Conservation (phyloP, 2,113 vertebrate genomes). For the Anolis sagrei region DNA sequence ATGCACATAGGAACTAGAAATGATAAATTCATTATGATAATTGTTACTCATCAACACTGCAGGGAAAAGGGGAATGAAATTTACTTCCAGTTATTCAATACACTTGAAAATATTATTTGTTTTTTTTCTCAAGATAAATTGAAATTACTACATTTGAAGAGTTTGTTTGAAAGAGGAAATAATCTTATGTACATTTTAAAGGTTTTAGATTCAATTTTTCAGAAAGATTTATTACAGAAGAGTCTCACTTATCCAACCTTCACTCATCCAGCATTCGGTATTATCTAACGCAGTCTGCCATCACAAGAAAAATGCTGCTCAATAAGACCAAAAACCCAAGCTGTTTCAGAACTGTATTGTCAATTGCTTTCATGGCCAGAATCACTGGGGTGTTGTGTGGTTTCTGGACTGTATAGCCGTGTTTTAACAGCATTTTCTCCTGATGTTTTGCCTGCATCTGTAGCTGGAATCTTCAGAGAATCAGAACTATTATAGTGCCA, state of each 20-base stretch:
- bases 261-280: too few species aligned
- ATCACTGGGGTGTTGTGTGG: too few species aligned
- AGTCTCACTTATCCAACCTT: too few species aligned
- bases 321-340: background rate
- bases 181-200: background rate
- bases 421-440: too few species aligned
- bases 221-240: too few species aligned
- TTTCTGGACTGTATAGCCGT: too few species aligned
- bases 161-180: conserved; percentile 25
- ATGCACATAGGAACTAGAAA: background rate
- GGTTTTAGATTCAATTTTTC: background rate
- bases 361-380: too few species aligned
- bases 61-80: background rate
- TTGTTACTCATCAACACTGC: conserved; percentile 9
- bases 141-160: conserved; percentile 9
- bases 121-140: conserved; percentile 35
- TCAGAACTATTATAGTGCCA: background rate
- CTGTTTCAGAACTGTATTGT: background rate
- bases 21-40: background rate
- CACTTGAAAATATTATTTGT: conserved; percentile 33
- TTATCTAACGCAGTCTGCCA: too few species aligned
- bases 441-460: too few species aligned
- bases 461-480: too few species aligned
- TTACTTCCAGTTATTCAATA: conserved; percentile 12
- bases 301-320: background rate